Evolutionary conservation across 2,888 invertebrate species (phyloP).

Genomic region (Drosophila siamana): DNA sequence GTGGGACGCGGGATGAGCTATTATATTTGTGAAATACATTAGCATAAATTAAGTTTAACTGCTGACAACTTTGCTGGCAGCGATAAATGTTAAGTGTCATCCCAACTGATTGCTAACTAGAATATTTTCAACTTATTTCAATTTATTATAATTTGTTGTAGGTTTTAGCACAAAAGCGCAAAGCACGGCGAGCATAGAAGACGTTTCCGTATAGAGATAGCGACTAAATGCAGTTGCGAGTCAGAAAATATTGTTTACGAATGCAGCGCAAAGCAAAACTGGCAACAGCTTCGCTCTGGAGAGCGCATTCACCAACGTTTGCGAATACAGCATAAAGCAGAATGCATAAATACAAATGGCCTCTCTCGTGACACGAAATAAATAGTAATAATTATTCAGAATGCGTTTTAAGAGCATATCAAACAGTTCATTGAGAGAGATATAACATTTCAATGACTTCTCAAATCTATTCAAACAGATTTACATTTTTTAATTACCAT

Average conservation of each 20-base stretch:
- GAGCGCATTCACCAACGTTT: neutral
- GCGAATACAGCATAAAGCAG: neutral
- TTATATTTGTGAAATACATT: slow-evolving; percentile 7
- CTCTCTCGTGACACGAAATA: too few species aligned
- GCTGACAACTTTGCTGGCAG: slow-evolving; percentile 7
- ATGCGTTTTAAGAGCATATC: too few species aligned
- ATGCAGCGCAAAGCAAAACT: neutral
- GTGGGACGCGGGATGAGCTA: slow-evolving; percentile 24
- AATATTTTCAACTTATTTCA: neutral
- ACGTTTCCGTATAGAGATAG: neutral
- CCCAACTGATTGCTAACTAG: slow-evolving; percentile 11
- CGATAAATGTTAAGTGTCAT: slow-evolving; percentile 24
- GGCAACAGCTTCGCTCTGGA: neutral
- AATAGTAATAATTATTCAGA: too few species aligned
- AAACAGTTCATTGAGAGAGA: too few species aligned
- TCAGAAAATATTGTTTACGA: neutral
- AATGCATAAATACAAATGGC: too few species aligned
- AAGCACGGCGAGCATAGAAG: neutral
- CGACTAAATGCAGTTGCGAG: neutral
- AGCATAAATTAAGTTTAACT: slow-evolving; percentile 12
- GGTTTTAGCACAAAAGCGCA: neutral
- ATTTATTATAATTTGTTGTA: neutral
- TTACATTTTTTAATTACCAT: too few species aligned
- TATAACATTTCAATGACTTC: too few species aligned
- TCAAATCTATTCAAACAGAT: too few species aligned